phyloP scores from a whole-genome alignment of 2,797 vertebrate genomes.

The Micrastur ruficollis region DNA sequence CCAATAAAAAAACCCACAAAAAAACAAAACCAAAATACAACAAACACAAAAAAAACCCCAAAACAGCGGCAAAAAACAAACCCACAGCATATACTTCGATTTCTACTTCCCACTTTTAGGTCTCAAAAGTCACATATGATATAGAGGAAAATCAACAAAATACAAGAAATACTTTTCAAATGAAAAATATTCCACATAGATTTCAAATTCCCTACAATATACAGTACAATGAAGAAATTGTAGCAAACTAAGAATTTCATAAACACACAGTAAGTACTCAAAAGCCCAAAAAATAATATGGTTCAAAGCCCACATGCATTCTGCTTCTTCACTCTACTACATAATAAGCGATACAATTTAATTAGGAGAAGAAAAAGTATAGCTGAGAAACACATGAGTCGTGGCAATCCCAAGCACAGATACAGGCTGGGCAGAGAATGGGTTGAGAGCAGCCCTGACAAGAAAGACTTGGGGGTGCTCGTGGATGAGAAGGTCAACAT shows the following conservation, averaged over 20 bases:
- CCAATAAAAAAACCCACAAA: not conserved
- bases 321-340: not conserved
- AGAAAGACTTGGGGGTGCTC: too few species aligned
- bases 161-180: not conserved
- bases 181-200: not conserved
- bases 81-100: not conserved
- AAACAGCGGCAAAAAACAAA: not conserved
- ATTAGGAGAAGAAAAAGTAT: not conserved
- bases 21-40: not conserved
- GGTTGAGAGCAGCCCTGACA: too few species aligned
- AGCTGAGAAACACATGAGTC: not conserved
- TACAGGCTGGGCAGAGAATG: too few species aligned
- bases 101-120: not conserved
- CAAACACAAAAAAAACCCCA: not conserved
- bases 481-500: too few species aligned
- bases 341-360: not conserved
- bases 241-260: not conserved
- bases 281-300: not conserved
- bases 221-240: not conserved
- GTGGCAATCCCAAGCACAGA: too few species aligned
- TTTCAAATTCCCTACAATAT: not conserved
- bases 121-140: not conserved
- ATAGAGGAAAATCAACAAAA: not conserved
- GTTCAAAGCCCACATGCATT: not conserved
- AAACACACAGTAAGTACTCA: not conserved